These are phyloP conservation scores for Liodrosophila aerea DNA, from an alignment of 2,888 invertebrate species.

Conservation along the genomic window DNA sequence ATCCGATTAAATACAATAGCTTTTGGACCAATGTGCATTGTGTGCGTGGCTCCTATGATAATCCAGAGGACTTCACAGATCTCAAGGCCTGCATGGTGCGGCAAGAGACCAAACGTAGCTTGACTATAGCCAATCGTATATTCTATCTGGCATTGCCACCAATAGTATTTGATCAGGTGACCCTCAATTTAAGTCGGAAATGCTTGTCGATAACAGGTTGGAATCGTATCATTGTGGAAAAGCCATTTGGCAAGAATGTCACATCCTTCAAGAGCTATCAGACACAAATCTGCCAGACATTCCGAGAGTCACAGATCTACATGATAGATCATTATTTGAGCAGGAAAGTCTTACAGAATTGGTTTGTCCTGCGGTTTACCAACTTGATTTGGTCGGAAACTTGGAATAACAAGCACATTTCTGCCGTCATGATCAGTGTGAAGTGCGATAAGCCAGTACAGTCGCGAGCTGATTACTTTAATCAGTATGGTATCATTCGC, in stretches of 20 bases:
- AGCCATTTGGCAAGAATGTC: conserved; percentile 60
- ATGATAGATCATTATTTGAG: conserved; percentile 63
- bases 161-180: conserved; percentile 45
- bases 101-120: conserved; percentile 49
- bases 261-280: conserved; percentile 44
- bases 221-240: conserved; percentile 59
- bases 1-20: conserved; percentile 49
- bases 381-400: conserved; percentile 62
- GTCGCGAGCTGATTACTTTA: conserved; percentile 55
- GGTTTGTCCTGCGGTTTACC: conserved; percentile 55
- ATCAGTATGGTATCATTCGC: conserved; percentile 58
- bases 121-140: conserved; percentile 52
- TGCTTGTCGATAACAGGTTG: conserved; percentile 48
- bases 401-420: conserved; percentile 51
- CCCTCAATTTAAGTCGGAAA: conserved; percentile 49
- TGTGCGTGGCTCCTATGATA: conserved; percentile 43
- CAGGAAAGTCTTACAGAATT: conserved; percentile 50
- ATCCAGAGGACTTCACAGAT: conserved; percentile 30
- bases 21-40: conserved; percentile 60
- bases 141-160: conserved; percentile 62
- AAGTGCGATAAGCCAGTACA: conserved; percentile 50
- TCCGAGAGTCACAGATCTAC: conserved; percentile 62
- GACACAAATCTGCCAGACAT: conserved; percentile 52
- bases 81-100: conserved; percentile 35
- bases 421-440: conserved; percentile 60